These are phyloP conservation scores for Ammodytes dubius DNA, from an alignment of 2,113 vertebrate species.

Conservation along the genomic window DNA sequence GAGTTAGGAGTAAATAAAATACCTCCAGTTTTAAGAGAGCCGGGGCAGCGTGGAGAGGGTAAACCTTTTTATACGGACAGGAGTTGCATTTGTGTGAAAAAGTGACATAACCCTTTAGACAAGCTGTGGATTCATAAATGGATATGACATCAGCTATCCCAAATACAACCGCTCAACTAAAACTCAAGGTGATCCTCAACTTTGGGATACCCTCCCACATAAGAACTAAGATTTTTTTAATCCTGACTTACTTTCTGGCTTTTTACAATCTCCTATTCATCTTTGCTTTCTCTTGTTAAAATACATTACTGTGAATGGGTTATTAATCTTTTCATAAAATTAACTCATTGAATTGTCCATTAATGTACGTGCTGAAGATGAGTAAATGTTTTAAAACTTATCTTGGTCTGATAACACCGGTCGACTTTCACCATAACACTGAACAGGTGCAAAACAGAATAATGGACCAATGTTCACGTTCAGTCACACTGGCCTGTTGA, in stretches of 20 bases:
- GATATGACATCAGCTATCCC: background rate
- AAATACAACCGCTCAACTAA: background rate
- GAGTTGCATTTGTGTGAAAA: background rate
- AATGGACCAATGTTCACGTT: constrained; percentile 49
- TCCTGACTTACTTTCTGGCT: background rate
- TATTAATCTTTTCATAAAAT: background rate
- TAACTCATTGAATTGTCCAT: background rate
- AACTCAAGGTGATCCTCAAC: background rate
- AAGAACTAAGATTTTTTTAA: background rate
- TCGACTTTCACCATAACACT: constrained; percentile 13
- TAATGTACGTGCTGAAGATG: constrained; percentile 25
- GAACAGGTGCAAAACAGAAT: constrained; percentile 69
- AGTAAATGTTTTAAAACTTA: background rate
- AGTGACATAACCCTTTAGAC: background rate
- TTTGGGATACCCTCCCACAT: background rate
- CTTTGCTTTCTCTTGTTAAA: too few species aligned
- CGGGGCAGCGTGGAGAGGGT: background rate
- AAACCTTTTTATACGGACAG: background rate
- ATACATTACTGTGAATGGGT: too few species aligned
- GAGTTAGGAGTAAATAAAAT: constrained; percentile 65
- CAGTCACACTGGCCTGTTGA: constrained; percentile 44
- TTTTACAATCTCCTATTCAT: background rate
- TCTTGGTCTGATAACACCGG: constrained; percentile 30
- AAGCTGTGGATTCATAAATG: background rate
- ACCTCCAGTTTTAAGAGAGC: background rate